These are phyloP conservation scores for Idaea straminata DNA, from an alignment of 2,888 invertebrate genomes.

Conservation along the genomic window DNA sequence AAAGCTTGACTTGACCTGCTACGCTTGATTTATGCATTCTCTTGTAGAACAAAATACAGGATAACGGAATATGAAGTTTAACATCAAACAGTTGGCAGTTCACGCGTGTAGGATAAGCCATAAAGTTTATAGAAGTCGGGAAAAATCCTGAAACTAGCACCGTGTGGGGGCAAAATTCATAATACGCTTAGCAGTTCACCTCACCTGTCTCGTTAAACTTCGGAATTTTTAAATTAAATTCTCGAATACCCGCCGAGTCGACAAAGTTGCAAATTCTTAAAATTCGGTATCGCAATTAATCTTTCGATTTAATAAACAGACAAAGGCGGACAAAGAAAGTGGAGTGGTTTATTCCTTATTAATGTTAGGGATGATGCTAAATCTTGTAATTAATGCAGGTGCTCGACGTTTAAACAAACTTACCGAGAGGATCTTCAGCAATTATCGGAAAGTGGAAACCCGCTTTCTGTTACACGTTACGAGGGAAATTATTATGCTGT, in stretches of 20 bases:
- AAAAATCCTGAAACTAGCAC: slow-evolving; percentile 72
- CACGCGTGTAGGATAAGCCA: slow-evolving; percentile 61
- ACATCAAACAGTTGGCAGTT: slow-evolving; percentile 43
- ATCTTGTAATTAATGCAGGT: slow-evolving; percentile 76
- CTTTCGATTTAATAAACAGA: slow-evolving; percentile 70
- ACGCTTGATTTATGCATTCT: slow-evolving; percentile 35
- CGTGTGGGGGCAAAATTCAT: slow-evolving; percentile 70
- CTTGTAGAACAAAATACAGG: slow-evolving; percentile 26
- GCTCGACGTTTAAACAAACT: slow-evolving; percentile 54
- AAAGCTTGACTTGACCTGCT: slow-evolving; percentile 25
- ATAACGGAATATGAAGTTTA: slow-evolving; percentile 37
- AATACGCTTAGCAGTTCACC: slow-evolving; percentile 75
- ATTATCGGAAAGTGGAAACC: slow-evolving; percentile 67
- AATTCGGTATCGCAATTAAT: slow-evolving; percentile 74
- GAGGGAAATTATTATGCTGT: slow-evolving; percentile 54
- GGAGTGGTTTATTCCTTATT: slow-evolving; percentile 66
- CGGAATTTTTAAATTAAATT: slow-evolving; percentile 80
- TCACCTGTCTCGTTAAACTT: slow-evolving; percentile 79
- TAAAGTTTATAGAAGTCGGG: slow-evolving; percentile 64
- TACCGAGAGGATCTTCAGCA: slow-evolving; percentile 55
- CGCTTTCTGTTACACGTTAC: slow-evolving; percentile 60
- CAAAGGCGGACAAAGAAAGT: slow-evolving; percentile 52
- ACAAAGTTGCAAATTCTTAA: slow-evolving; percentile 75
- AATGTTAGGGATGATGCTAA: slow-evolving; percentile 71
- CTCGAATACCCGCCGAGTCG: slow-evolving; percentile 61